These are phyloP conservation scores for Menidia beryllina DNA, from an alignment of 2,113 vertebrate species.

Conservation along the genomic window DNA sequence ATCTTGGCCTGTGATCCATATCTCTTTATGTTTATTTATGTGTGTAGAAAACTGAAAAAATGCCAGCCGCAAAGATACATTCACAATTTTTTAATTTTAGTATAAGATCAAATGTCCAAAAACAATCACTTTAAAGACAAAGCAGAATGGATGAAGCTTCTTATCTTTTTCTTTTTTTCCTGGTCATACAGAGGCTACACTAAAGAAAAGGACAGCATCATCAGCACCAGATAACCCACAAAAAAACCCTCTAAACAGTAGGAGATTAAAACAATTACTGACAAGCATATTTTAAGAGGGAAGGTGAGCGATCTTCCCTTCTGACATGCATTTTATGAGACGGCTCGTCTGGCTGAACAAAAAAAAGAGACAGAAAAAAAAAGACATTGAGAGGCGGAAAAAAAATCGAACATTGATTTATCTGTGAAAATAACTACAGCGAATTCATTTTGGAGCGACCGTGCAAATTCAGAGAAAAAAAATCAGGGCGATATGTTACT, in stretches of 20 bases:
- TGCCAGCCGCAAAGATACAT: conserved; percentile 44
- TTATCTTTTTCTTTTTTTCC: no score
- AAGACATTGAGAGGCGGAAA: no score
- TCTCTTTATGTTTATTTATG: no score
- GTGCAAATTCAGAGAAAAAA: conserved; percentile 17
- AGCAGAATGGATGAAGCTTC: conserved; percentile 59
- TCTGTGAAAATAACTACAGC: not conserved
- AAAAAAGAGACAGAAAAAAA: no score
- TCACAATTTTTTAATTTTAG: conserved; percentile 74
- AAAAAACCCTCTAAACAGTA: conserved; percentile 22
- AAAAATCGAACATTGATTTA: not conserved
- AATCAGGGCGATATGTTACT: conserved; percentile 35
- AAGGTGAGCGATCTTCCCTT: conserved; percentile 9
- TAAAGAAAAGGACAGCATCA: conserved; percentile 37
- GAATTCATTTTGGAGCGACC: conserved; percentile 7
- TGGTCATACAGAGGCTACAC: conserved; percentile 61
- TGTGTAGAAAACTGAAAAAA: conserved; percentile 6
- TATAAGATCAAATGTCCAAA: conserved; percentile 68
- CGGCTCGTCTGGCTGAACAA: not conserved
- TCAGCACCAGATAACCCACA: conserved; percentile 33
- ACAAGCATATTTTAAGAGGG: conserved; percentile 5
- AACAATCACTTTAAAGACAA: conserved; percentile 54
- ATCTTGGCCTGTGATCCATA: no score
- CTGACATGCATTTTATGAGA: not conserved
- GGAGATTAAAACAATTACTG: conserved; percentile 7